A percentile compares a stretch with the other conserved stretches of the same genome.
These are phyloP conservation scores for Lanius ludovicianus DNA, from an alignment of 2,113 vertebrate species.

Conservation along the genomic window DNA sequence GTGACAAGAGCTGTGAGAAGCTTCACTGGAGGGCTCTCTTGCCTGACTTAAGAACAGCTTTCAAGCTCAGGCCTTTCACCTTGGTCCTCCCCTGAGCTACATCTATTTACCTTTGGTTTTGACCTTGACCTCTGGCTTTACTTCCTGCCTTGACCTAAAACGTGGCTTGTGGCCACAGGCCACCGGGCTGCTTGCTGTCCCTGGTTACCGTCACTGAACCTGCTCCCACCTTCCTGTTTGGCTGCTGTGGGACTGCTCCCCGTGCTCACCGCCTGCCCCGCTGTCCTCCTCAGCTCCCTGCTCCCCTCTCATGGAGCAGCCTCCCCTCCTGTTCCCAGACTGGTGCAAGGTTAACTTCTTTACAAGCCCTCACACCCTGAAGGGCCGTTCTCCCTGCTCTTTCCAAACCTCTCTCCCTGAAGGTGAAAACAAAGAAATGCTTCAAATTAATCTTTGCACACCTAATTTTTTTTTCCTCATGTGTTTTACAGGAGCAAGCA, in stretches of 20 bases:
- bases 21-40: not conserved
- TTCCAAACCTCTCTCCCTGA: not conserved
- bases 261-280: not conserved
- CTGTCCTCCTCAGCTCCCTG: not conserved
- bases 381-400: not conserved
- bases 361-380: not conserved
- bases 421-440: not conserved
- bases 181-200: not conserved
- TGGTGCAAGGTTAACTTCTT: not conserved
- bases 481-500: not conserved
- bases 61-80: not conserved
- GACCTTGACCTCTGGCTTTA: not conserved
- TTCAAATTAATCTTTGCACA: not conserved
- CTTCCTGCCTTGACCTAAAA: not conserved
- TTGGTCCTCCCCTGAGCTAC: not conserved
- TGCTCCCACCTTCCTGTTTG: rapidly evolving
- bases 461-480: not conserved
- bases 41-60: not conserved
- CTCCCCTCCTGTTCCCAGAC: not conserved
- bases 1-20: not conserved
- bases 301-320: not conserved
- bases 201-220: not conserved
- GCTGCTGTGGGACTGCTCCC: not conserved
- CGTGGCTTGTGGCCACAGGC: rapidly evolving
- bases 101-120: not conserved